Base-by-base conservation (phyloP, 2,888 invertebrate species). In the Campoplex nolae region DNA sequence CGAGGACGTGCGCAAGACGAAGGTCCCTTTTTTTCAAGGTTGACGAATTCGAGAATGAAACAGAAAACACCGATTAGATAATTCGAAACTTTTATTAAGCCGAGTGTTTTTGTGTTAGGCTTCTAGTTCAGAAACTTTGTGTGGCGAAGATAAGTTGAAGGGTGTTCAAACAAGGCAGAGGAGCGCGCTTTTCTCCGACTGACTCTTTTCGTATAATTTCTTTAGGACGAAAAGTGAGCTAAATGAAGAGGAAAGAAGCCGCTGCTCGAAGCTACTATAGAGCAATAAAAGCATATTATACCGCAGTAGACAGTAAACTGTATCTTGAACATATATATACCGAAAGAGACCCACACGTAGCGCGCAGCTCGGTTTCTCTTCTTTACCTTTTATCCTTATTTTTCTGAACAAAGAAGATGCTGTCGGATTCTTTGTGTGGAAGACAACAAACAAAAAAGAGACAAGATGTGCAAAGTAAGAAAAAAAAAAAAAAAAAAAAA, bases 351-450 rank as follows among this genome's bases (percentile, higher is more conserved):
- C 76, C 58, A 65, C 58, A 54, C 13, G 35, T 65, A 75, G 68
- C 42, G 18, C 45, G 13, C 7, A 45, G 18, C 32, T 58, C 28
- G 48, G n/a, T 74, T 48, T 28, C 42, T 67, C 54, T 23, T 67
- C 28, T 76, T 62, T 4, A 35, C 48, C 62, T 65, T 54, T 32
- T 62, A 18, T 56, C 67, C 58, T 67, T 73, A 80, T 68, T 73
- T 67, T 42, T 54, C 48, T 45, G 70, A 65, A 71, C 70, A 58
- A 83, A 48, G 77, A 83, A 81, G 82, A 74, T 71, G 82, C 54
- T 71, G 65, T 78, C 77, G 82, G 71, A 83, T 68, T 80, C 74
- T 86, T 84, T 86, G 86, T 86, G 79, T 56, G 76, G 67, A 80
- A 56, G 76, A 83, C 76, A 74, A 62, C 80, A 71, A 65, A 23